Conservation (phyloP, 2,888 invertebrate species). For the Sympetrum striolatum region DNA sequence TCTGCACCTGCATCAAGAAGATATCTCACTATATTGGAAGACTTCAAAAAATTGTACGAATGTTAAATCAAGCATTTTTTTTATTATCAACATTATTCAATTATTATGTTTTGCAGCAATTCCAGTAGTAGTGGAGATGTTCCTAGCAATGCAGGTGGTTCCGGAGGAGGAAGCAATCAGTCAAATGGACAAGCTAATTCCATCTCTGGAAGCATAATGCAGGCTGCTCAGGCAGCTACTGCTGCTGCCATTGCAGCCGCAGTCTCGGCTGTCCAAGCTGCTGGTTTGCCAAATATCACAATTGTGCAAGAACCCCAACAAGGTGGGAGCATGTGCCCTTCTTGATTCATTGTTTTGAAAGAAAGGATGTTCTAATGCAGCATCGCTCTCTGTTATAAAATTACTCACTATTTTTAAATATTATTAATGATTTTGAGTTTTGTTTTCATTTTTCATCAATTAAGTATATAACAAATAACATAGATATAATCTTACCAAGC, state of each 20-base stretch:
- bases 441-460: too few species aligned
- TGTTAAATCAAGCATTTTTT: too few species aligned
- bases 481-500: too few species aligned
- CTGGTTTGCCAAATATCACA: constrained; percentile 48
- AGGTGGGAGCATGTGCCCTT: background rate
- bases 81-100: too few species aligned
- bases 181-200: constrained; percentile 29
- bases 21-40: too few species aligned
- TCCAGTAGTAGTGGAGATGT: constrained; percentile 3
- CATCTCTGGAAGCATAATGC: constrained; percentile 23
- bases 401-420: background rate
- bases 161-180: background rate
- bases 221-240: constrained; percentile 39
- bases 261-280: constrained; percentile 52
- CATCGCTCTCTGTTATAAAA: background rate
- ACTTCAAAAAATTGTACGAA: too few species aligned
- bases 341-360: too few species aligned
- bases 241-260: constrained; percentile 57
- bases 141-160: background rate
- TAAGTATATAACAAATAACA: too few species aligned
- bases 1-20: too few species aligned
- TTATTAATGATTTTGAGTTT: background rate
- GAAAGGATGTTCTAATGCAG: too few species aligned
- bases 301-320: constrained; percentile 38
- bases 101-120: background rate